Conservation (phyloP, 2,113 vertebrate genomes). For the Nettapus auritus region DNA sequence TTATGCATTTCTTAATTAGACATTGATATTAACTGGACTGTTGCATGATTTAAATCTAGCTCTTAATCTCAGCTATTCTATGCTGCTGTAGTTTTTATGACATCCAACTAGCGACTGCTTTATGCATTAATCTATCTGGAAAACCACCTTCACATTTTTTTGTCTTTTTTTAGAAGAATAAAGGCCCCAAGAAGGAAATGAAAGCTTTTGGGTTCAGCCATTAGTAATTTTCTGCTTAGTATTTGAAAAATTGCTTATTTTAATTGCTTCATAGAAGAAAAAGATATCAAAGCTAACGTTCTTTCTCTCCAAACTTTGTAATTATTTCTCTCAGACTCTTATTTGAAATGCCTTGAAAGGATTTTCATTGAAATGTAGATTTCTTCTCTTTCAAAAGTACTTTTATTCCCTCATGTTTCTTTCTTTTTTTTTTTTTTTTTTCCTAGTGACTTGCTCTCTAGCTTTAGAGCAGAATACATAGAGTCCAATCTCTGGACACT, state of each 20-base stretch:
- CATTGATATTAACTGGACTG: conserved; percentile 69
- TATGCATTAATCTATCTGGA: conserved; percentile 72
- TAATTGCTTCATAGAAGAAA: conserved; percentile 78
- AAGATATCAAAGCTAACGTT: conserved; percentile 77
- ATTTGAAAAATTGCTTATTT: conserved; percentile 75
- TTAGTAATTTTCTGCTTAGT: conserved; percentile 75
- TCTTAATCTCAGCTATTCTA: conserved; percentile 73
- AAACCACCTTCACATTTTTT: conserved; percentile 73
- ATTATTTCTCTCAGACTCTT: conserved; percentile 76
- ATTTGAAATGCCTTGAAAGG: conserved; percentile 75
- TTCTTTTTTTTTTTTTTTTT: background rate
- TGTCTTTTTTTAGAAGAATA: conserved; percentile 68
- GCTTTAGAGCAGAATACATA: conserved; percentile 20
- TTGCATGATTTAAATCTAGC: conserved; percentile 71
- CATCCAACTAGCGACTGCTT: conserved; percentile 62
- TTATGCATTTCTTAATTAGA: conserved; percentile 76
- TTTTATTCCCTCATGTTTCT: conserved; percentile 39
- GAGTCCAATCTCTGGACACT: conserved; percentile 39
- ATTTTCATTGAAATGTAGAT: conserved; percentile 73
- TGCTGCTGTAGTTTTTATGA: conserved; percentile 73
- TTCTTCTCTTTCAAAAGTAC: conserved; percentile 69
- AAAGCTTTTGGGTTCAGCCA: conserved; percentile 72
- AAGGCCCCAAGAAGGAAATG: conserved; percentile 72
- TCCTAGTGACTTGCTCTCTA: conserved; percentile 38
- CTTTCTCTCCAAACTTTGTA: conserved; percentile 73